A percentile compares a stretch with the other conserved stretches of the same genome.
These are phyloP conservation scores for Apodemus speciosus DNA, from an alignment of 2,113 vertebrate species.

Conservation along the genomic window DNA sequence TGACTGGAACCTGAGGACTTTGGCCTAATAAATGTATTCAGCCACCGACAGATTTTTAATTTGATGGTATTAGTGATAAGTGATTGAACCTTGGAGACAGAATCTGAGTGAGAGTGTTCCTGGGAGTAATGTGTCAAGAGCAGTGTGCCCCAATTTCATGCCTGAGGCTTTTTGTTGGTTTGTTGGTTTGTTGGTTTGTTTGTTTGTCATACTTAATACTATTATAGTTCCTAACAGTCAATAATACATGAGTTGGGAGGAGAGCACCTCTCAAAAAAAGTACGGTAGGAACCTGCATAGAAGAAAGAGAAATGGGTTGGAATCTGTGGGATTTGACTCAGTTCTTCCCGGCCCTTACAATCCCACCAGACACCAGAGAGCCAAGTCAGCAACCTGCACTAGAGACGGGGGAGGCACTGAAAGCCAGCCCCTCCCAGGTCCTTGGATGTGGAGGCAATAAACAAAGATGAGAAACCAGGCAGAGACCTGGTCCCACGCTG, in stretches of 20 bases:
- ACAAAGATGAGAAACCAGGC: not conserved
- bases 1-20: not conserved
- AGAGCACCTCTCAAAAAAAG: not conserved
- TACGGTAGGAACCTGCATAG: not conserved
- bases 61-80: not conserved
- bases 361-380: not conserved
- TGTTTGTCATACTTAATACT: not conserved
- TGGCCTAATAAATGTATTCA: not conserved
- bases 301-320: fast-evolving
- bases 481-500: not conserved
- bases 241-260: slow-evolving; percentile 41
- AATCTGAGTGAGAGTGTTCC: not conserved
- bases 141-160: too few species aligned
- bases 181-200: too few species aligned
- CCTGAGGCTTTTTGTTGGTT: too few species aligned
- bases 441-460: not conserved
- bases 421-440: not conserved
- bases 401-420: not conserved
- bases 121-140: not conserved
- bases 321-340: not conserved
- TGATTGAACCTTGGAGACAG: not conserved
- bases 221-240: slow-evolving; percentile 41
- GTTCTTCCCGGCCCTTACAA: slow-evolving; percentile 50
- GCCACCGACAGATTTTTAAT: too few species aligned
- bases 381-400: not conserved